Evolutionary conservation across 2,888 invertebrate genomes (phyloP).

Genomic region (Oligia latruncula): DNA sequence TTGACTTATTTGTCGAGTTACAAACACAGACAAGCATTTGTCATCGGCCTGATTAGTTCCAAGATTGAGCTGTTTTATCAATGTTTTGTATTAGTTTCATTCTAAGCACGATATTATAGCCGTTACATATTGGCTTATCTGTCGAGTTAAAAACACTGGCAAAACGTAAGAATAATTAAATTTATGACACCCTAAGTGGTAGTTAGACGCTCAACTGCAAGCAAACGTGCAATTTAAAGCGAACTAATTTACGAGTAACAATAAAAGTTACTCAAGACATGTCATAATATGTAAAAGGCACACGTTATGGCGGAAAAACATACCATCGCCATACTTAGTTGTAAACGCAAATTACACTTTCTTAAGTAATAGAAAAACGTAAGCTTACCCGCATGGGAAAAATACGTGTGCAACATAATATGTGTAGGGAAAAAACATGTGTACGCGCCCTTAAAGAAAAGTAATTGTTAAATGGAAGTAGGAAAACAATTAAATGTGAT

Average conservation of each 20-base stretch:
- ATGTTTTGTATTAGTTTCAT: neutral
- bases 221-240: constrained; percentile 32
- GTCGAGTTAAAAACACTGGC: neutral
- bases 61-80: neutral
- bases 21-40: neutral
- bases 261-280: constrained; percentile 57
- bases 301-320: constrained; percentile 53
- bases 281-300: constrained; percentile 57
- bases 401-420: constrained; percentile 30
- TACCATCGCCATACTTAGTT: constrained; percentile 58
- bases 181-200: constrained; percentile 25
- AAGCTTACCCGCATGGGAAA: constrained; percentile 55
- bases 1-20: neutral
- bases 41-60: neutral
- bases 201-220: constrained; percentile 20
- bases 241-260: constrained; percentile 56
- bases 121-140: neutral
- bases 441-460: constrained; percentile 29
- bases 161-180: constrained; percentile 21
- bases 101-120: too few relatives aligned
- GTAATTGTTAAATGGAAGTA: constrained; percentile 40
- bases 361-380: constrained; percentile 57
- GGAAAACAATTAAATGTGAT: constrained; percentile 43
- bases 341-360: constrained; percentile 60
- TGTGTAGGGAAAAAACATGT: constrained; percentile 34